Base-by-base conservation (phyloP, 2,113 vertebrate genomes). In the Perca fluviatilis region DNA sequence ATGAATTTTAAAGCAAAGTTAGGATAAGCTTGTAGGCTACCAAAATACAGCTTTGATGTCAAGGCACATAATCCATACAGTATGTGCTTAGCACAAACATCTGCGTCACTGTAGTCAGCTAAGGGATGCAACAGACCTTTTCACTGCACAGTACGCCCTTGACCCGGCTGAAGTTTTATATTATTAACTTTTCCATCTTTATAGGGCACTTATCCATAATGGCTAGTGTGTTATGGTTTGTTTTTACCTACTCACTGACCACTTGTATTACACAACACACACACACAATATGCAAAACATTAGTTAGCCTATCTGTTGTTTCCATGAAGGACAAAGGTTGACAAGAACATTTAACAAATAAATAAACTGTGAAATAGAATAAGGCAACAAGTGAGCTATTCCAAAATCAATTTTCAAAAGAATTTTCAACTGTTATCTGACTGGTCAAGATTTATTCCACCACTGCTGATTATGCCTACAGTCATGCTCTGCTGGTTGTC, bases 401-500 rank as follows among this genome's bases (percentile, higher is more conserved):
- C 2, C 6, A 15, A 18, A 12, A 11, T 25, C 2, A 11, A 4
- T 27, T n/a, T n/a, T n/a, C n/a, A n/a, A n/a, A n/a, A n/a, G n/a
- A 33, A 33, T 33, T 33, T 33, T 33, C 5, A 33, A 33, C 5
- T 33, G 30, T 33, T 5, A 33, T 33, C 50, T 61, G 80, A 78
- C 66, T 53, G 74, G 66, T 85, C 76, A 77, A 79, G 60, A 75
- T 80, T 71, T 82, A 67, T 50, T 85, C 66, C 54, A 63, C 56
- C 82, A 40, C 51, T 33, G 30, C 58, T 63, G 56, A 88, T 81
- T 51, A 77, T 75, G 75, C 82, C 66, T 53, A 60, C 68, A 69
- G 82, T 77, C 76, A 67, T 66, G 82, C 74, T 75, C 86, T 80
- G 75, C 53, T 51, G 70, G 88, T 87, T 89, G 77, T 79, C 71